Base-by-base conservation (phyloP, 1,140 invertebrate genomes). In the Drosophila neocordata region DNA sequence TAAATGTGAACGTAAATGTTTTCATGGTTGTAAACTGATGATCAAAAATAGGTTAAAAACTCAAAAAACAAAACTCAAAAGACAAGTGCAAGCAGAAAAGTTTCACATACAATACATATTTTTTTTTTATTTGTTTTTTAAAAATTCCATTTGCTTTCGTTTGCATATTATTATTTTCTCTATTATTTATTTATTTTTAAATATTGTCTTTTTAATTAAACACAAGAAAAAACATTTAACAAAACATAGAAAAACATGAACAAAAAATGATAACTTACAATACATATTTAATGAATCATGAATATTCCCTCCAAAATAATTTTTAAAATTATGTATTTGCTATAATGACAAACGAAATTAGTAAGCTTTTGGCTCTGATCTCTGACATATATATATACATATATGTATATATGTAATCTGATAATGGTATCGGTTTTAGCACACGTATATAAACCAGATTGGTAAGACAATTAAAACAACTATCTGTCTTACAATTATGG, bases 271-370 rank as follows among this genome's bases (percentile, higher is more conserved):
- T 15, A 41, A 44, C 41, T 48, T 48, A 48, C 41, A 48, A 48
- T 83, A 67, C 67, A 83, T 88, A 79, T 83, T 85, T 81, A 60
- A 73, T 48, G 41, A 90, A 90, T 90, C 88, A 90, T 90, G 83
- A 90, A 90, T 90, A 90, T 90, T 90, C 88, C 88, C 88, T 90
- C 88, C 88, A 90, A 88, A 88, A 90, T 90, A 90, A 90, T 88
- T 90, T 88, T 84, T 73, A 80, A 90, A 87, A 90, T 88, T 88
- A 88, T 78, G 71, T 79, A 87, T 83, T 74, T 73, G 83, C 75
- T 77, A 75, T 70, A 79, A 62, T 58, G 35, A 58, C 67, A 61
- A 74, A 75, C 74, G 82, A 79, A 78, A 48, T 48, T 48, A 11
- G 38, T 41, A 55, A 22, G 66, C 41, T 48, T 77, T 69, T 65